These are phyloP conservation scores for Antrozous pallidus DNA, from an alignment of 2,797 vertebrate genomes.

Conservation along the genomic window DNA sequence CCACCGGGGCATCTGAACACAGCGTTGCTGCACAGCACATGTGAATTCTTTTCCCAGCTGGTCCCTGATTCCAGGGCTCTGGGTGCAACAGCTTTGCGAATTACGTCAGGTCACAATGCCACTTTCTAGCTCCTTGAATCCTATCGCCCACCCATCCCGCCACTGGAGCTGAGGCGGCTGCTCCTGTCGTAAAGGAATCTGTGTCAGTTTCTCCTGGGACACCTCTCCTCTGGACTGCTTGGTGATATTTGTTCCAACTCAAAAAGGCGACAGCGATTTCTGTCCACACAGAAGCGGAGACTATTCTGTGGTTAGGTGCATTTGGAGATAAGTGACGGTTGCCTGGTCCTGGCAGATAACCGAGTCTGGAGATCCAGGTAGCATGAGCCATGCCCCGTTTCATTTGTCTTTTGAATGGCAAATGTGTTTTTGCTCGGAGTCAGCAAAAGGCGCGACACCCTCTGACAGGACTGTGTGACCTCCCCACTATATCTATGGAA, in stretches of 20 bases:
- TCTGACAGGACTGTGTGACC: conserved; percentile 55
- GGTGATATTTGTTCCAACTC: conserved; percentile 76
- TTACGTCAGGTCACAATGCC: conserved; percentile 75
- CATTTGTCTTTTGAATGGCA: conserved; percentile 81
- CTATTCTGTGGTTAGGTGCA: conserved; percentile 71
- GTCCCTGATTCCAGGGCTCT: conserved; percentile 30
- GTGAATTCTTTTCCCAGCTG: not conserved
- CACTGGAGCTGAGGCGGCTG: conserved; percentile 57
- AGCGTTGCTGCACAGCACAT: not conserved
- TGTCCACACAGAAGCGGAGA: conserved; percentile 70
- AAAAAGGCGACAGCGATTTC: conserved; percentile 76
- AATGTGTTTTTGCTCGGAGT: conserved; percentile 77
- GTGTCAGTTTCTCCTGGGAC: conserved; percentile 79
- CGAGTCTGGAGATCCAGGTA: conserved; percentile 58
- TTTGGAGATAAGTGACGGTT: conserved; percentile 77
- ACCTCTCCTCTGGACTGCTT: conserved; percentile 73
- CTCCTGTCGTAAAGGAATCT: conserved; percentile 76
- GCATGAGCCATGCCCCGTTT: conserved; percentile 71
- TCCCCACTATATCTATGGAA: conserved; percentile 50
- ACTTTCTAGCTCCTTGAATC: conserved; percentile 77
- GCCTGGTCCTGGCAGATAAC: conserved; percentile 82
- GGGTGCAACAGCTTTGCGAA: conserved; percentile 72
- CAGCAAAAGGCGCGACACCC: conserved; percentile 71
- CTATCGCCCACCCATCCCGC: conserved; percentile 72
- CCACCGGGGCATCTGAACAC: conserved; percentile 21